Conservation (phyloP, 2,113 vertebrate genomes). For the Eptesicus fuscus region DNA sequence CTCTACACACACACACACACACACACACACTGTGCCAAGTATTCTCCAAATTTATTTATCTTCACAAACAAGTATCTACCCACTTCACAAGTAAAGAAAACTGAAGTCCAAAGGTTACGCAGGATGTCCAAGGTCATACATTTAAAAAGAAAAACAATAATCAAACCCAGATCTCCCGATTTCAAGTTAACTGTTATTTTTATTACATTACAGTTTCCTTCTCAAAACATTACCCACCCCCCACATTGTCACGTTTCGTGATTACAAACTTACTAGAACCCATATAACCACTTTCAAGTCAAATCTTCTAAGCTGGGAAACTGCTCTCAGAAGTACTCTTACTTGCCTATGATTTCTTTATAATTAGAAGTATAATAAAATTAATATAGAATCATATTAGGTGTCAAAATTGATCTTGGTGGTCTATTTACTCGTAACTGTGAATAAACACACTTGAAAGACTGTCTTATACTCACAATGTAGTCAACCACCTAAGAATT, state of each 20-base stretch:
- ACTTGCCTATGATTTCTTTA: background rate
- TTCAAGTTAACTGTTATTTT: background rate
- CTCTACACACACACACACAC: no score
- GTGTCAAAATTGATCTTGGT: conserved; percentile 20
- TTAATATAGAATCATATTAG: background rate
- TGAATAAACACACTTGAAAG: conserved; percentile 21
- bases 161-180: background rate
- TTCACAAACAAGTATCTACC: conserved; percentile 16
- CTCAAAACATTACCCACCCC: background rate
- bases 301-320: background rate
- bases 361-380: conserved; percentile 1
- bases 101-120: background rate
- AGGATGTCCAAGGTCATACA: background rate
- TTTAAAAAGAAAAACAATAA: background rate
- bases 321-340: background rate
- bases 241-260: background rate
- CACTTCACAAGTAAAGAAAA: background rate
- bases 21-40: background rate
- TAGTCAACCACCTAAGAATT: conserved; percentile 24
- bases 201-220: background rate
- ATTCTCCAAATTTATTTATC: background rate
- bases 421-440: conserved; percentile 1
- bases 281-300: background rate
- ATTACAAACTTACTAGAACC: conserved; percentile 12
- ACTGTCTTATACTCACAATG: background rate